phyloP scores from a whole-genome alignment of 2,797 vertebrate genomes.

The Danio tinwini region DNA sequence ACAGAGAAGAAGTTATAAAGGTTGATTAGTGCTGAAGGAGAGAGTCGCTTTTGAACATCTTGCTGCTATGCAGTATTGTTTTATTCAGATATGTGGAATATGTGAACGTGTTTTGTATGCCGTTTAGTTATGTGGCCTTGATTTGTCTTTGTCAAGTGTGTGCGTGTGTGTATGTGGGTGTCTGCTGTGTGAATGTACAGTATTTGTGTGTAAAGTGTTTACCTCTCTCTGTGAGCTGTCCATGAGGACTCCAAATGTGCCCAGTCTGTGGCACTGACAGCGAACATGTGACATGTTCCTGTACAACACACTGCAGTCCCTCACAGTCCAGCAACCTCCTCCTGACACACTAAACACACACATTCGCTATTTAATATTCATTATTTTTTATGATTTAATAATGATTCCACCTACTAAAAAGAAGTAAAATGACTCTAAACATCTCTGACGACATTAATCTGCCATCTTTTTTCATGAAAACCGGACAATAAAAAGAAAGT shows the following conservation, averaged over 20 bases:
- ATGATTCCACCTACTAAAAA: too few species aligned
- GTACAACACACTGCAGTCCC: slow-evolving; percentile 94
- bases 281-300: slow-evolving; percentile 93
- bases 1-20: slow-evolving; percentile 64
- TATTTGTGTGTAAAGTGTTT: not conserved
- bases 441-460: too few species aligned
- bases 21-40: slow-evolving; percentile 66
- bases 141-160: not conserved
- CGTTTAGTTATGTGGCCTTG: not conserved
- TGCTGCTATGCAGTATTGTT: slow-evolving; percentile 7
- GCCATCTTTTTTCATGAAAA: too few species aligned
- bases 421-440: too few species aligned
- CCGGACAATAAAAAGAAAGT: too few species aligned
- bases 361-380: not conserved
- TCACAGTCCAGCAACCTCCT: slow-evolving; percentile 92
- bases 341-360: slow-evolving; percentile 73
- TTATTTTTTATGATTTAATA: too few species aligned
- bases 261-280: slow-evolving; percentile 94
- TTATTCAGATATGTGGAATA: not conserved
- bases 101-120: not conserved
- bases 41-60: not conserved
- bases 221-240: slow-evolving; percentile 98
- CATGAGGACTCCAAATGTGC: slow-evolving; percentile 96
- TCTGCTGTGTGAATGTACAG: too few species aligned
- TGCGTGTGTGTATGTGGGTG: too few species aligned